Evolutionary conservation across 2,888 invertebrate species (phyloP).

Genomic region (Leptura quadrifasciata): DNA sequence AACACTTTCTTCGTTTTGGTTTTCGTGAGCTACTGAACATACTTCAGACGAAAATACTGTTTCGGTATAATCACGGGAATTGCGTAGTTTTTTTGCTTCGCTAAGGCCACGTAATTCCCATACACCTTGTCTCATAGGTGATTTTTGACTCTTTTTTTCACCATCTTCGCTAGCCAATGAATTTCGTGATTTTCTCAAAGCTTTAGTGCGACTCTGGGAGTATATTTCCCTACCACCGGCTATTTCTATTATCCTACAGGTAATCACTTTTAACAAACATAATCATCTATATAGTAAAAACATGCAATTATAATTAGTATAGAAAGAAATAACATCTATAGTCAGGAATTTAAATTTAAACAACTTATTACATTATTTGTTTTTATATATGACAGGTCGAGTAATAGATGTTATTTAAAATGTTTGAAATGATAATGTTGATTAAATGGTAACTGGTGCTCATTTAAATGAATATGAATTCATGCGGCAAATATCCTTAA

Average conservation of each 20-base stretch:
- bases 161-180: slow-evolving; percentile 71
- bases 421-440: not conserved
- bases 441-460: slow-evolving; percentile 41
- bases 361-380: not conserved
- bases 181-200: slow-evolving; percentile 82
- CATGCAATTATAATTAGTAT: slow-evolving; percentile 6
- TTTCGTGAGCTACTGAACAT: slow-evolving; percentile 75
- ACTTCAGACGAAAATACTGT: slow-evolving; percentile 80
- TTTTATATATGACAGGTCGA: not conserved
- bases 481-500: slow-evolving; percentile 2
- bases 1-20: slow-evolving; percentile 66
- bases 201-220: slow-evolving; percentile 88
- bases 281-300: slow-evolving; percentile 14
- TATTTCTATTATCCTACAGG: slow-evolving; percentile 80
- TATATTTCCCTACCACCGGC: slow-evolving; percentile 90
- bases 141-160: slow-evolving; percentile 74
- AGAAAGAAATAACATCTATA: slow-evolving; percentile 17
- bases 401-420: slow-evolving; percentile 9
- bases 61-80: slow-evolving; percentile 78
- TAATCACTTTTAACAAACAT: slow-evolving; percentile 20
- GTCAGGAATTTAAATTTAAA: no score
- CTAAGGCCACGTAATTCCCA: slow-evolving; percentile 77
- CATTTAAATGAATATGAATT: slow-evolving; percentile 22
- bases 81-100: slow-evolving; percentile 68
- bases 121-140: slow-evolving; percentile 76